Evolutionary conservation across 2,113 vertebrate species (phyloP), one percentile per base, ranked within the genome.

Genomic region (Gobius niger): DNA sequence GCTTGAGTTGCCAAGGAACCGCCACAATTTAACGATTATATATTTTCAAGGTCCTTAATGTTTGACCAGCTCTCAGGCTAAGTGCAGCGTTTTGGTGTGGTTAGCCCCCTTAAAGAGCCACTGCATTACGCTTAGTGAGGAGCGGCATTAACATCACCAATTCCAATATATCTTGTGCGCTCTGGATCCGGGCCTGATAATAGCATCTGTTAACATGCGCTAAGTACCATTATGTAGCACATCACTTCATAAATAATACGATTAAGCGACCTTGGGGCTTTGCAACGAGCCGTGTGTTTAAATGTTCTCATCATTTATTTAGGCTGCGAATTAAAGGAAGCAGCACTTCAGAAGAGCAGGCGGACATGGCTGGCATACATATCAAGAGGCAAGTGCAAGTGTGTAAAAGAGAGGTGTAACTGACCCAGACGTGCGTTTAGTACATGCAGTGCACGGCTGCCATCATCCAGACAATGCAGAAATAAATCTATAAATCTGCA

Each of bases 211-310:
- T 98, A 99, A 98, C 97, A 98, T 93, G 95, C 93, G 86, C 95
- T 98, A 98, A 99, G 96, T 95, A 98, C 96, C 95, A 95, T 98
- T 97, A 98, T 95, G 96, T 95, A 97, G 95, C 96, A 95, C 96
- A 98, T 97, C 96, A 97, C 94, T 99, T 98, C 96, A 98, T 99
- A 99, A 99, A 98, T 98, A 98, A 98, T 98, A 98, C 94, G 96
- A 98, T 99, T 97, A 98, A 94, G 92, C 88, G 95, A 98, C 95
- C 96, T 95, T 94, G 81, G 94, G 94, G 94, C 95, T 94, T 91
- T 89, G 89, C 92, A 92, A 95, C 94, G 94, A 95, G 94, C 94
- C 94, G 95, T 95, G 95, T 95, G 94, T 96, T 96, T 95, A 96
- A 98, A 98, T 95, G 95, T 96, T 96, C 96, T 96, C 95, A 97